Base-by-base conservation (phyloP, 2,888 invertebrate genomes). In the Anticlea derivata region DNA sequence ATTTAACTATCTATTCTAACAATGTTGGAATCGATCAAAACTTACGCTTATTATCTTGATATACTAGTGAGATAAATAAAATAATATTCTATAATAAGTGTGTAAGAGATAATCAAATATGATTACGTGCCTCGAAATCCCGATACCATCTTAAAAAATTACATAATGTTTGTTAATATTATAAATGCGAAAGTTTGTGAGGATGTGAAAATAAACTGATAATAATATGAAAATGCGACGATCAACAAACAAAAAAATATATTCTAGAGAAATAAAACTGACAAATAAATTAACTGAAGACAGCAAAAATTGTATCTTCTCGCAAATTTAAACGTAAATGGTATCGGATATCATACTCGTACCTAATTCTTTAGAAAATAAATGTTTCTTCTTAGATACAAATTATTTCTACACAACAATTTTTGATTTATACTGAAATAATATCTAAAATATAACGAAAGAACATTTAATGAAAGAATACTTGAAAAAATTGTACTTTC, bases 31-130 rank as follows among this genome's bases (percentile, higher is more conserved):
- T 75, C 68, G 78, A 77, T 80, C 71, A 74, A 70, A 78, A 81
- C 82, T 83, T 89, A 89, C 89, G 89, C 89, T 89, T 89, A 89
- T 84, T 89, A 89, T 83, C 83, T 85, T 75, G 80, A 82, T 86
- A 86, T 83, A 75, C 77, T 85, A 87, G 82, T 78, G 69, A 83
- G 66, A 65, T 60, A 51, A 68, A 73, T 78, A 75, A 74, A 79
- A 75, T 73, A 71, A 78, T 81, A 82, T 77, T 82, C 78, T 76
- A 82, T 74, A n/a, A 48, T 87, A 83, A 81, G 79, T 74, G 73
- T 78, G 68, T 82, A 80, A 73, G 56, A 75, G 70, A 80, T 78
- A 79, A 77, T 80, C 71, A 80, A 76, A 75, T 73, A 75, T 75
- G 71, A 69, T 78, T 73, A 78, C 76, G 88, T 88, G 88, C 87